Conservation (phyloP, 2,888 invertebrate species). For the Drosophila macrothrix region DNA sequence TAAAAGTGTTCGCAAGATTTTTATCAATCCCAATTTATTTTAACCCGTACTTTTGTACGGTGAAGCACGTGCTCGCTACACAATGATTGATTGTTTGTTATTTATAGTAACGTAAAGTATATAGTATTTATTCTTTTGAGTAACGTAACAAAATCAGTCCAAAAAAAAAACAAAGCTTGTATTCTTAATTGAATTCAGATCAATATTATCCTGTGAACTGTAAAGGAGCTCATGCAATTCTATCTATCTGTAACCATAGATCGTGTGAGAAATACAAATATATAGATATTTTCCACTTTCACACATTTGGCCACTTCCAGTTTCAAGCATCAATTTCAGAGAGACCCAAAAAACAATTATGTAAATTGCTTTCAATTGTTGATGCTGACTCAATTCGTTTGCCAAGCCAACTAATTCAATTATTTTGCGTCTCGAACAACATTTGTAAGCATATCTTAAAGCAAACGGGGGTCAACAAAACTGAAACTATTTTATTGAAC, state of each 20-base stretch:
- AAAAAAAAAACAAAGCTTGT: not conserved
- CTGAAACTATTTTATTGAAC: conserved; percentile 24
- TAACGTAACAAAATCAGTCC: not conserved
- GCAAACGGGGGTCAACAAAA: conserved; percentile 21
- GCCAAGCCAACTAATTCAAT: conserved; percentile 30
- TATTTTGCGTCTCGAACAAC: conserved; percentile 24
- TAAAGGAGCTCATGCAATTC: not conserved
- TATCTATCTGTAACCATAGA: not conserved
- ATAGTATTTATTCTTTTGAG: not conserved
- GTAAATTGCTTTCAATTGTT: conserved; percentile 10
- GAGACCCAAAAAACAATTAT: not conserved
- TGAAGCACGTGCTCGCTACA: conserved; percentile 1
- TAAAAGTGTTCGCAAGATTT: not conserved
- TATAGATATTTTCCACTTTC: not conserved
- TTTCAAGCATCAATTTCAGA: not conserved
- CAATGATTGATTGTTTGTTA: not conserved
- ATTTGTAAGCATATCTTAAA: conserved; percentile 21
- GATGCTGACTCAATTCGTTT: conserved; percentile 4
- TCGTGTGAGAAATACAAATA: not conserved
- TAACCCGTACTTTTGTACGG: conserved; percentile 1
- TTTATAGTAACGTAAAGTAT: not conserved
- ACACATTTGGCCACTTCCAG: not conserved
- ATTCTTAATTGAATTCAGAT: not conserved
- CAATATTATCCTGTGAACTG: not conserved
- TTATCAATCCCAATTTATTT: not conserved